Conservation (phyloP, 2,113 vertebrate species). For the Clarias gariepinus region DNA sequence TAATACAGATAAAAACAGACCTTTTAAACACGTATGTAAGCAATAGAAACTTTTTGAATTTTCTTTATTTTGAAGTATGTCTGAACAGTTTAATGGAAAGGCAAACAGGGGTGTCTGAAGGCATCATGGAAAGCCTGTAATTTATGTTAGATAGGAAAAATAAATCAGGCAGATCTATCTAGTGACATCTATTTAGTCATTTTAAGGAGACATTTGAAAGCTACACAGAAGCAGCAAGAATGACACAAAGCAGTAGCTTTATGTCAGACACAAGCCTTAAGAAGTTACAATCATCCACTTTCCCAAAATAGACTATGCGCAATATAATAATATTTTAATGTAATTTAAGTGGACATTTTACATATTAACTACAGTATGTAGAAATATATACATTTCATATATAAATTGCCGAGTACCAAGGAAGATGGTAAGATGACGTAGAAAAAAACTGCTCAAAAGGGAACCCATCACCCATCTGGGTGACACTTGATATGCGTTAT, state of each 20-base stretch:
- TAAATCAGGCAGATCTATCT: not conserved
- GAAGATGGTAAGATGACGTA: no score
- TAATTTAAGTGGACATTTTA: not conserved
- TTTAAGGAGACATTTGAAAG: not conserved
- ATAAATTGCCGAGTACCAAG: no score
- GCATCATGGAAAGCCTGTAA: not conserved
- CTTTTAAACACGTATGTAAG: not conserved
- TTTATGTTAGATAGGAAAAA: not conserved
- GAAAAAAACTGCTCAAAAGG: no score
- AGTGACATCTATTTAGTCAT: constrained; percentile 2
- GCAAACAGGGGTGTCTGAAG: not conserved
- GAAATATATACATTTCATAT: no score
- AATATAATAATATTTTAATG: not conserved
- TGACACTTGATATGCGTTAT: no score
- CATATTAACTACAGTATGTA: no score
- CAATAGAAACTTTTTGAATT: not conserved
- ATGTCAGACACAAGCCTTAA: not conserved
- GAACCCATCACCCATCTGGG: no score
- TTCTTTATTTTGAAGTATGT: not conserved
- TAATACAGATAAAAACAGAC: not conserved
- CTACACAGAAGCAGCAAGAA: constrained; percentile 10
- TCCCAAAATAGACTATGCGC: not conserved
- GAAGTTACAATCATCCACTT: not conserved
- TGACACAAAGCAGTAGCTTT: not conserved
- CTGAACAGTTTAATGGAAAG: not conserved